Evolutionary conservation across 2,113 vertebrate species (phyloP).

Genomic region (Gobio gobio): DNA sequence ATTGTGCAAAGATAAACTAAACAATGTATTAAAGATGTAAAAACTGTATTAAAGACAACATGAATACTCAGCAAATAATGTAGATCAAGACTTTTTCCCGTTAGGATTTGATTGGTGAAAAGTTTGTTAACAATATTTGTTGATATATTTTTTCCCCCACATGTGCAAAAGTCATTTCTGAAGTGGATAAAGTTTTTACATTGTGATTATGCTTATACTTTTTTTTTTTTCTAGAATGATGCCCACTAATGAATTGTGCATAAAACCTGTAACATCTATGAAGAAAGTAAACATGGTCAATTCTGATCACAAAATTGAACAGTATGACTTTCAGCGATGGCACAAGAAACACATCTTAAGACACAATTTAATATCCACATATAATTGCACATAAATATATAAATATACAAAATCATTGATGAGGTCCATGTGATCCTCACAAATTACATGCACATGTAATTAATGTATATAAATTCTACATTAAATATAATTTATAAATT

Average conservation of each 20-base stretch:
- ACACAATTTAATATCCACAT: not conserved
- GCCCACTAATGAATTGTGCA: not conserved
- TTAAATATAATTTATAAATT: not conserved
- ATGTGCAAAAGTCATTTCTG: not conserved
- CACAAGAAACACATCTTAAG: not conserved
- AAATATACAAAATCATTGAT: conserved; percentile 7
- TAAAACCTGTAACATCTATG: not conserved
- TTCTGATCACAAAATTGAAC: not conserved
- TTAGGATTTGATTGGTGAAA: too few relatives aligned
- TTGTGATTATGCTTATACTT: not conserved
- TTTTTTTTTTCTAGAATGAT: not conserved
- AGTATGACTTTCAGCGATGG: not conserved
- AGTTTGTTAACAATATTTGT: not conserved
- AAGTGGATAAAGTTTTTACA: not conserved
- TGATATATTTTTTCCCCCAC: not conserved
- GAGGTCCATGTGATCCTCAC: not conserved
- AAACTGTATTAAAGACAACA: not conserved
- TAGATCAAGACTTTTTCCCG: too few relatives aligned
- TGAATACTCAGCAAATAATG: not conserved
- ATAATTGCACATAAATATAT: conserved; percentile 11
- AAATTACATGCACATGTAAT: not conserved
- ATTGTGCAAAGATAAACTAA: conserved; percentile 8
- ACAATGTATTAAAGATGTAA: not conserved
- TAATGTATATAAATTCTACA: not conserved
- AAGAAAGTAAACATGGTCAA: not conserved